Base-by-base conservation (phyloP, 2,888 invertebrate genomes). In the Eupsilia transversa region DNA sequence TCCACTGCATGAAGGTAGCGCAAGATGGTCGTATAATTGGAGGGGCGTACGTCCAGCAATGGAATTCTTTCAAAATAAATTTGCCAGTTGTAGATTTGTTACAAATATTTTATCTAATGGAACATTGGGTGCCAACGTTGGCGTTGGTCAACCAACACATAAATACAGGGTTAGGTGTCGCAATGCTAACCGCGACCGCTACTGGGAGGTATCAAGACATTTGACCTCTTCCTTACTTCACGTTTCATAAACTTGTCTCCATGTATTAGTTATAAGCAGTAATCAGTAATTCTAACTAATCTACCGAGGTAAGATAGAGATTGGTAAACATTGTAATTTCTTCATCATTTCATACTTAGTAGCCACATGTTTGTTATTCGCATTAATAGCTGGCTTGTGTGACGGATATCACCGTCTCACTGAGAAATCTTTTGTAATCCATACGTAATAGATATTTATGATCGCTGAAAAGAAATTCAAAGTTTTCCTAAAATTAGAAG, bases 201-300 rank as follows among this genome's bases (percentile, higher is more conserved):
- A 64, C 71, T 54, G 56, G 27, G 33, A 63, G 30, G 30, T 57
- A 59, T n/a, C 56, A 27, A 49, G 85, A 85, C 67, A 82, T 77
- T 71, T 82, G 74, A 79, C 79, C 85, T 72, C 77, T 68, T 69
- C 67, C 74, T 69, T 27, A 72, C 69, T 64, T 77, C 27, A 61
- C 38, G 57, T 66, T 67, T 73, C 59, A 70, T 73, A 73, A 70
- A 73, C 41, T 73, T 70, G 69, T 70, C 59, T 49, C 61, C 12
- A 69, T 69, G 33, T 68, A 46, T 54, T 69, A 72, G 14, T 63
- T 74, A 43, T n/a, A 59, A 23, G n/a, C 30, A 59, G 9, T 57
- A 41, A 27, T 46, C 38, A 67, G n/a, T 66, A 10, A 79, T 66
- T 17, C n/a, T 43, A 57, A 66, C 54, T 61, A 2, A 49, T 59